Conservation (phyloP, 2,888 invertebrate species). For the Latheticus oryzae region DNA sequence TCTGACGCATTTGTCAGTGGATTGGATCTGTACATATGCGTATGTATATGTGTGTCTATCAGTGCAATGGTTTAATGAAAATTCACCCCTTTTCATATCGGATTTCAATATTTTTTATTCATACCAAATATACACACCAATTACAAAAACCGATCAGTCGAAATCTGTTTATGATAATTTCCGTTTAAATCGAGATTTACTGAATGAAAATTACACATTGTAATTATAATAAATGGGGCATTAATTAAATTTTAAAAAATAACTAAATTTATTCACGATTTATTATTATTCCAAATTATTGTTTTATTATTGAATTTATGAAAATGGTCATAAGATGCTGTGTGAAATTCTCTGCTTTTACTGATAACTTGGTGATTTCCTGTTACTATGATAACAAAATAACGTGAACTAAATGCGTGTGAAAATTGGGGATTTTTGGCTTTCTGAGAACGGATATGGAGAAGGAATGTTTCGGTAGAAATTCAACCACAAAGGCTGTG, state of each 20-base stretch:
- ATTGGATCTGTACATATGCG: conserved; percentile 54
- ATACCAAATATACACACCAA: conserved; percentile 10
- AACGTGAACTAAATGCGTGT: conserved; percentile 26
- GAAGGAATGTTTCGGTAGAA: too few relatives aligned
- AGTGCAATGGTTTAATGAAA: conserved; percentile 24
- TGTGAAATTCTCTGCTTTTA: conserved; percentile 32
- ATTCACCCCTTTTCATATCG: conserved; percentile 20
- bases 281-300: conserved; percentile 42
- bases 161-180: conserved; percentile 33
- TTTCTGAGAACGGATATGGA: conserved; percentile 1
- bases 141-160: conserved; percentile 14
- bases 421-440: conserved; percentile 6
- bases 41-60: conserved; percentile 27
- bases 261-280: conserved; percentile 46
- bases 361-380: conserved; percentile 33
- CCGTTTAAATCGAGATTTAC: conserved; percentile 14
- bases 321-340: conserved; percentile 27
- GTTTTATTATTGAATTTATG: conserved; percentile 11
- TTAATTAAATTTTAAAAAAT: conserved; percentile 28
- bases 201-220: conserved; percentile 19
- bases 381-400: conserved; percentile 19
- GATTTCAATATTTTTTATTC: conserved; percentile 25
- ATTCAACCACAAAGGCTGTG: background rate
- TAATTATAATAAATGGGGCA: conserved; percentile 28
- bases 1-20: conserved; percentile 65